Evolutionary conservation across 1,140 invertebrate species (phyloP).

Genomic region (Pachypeltis micranthus): DNA sequence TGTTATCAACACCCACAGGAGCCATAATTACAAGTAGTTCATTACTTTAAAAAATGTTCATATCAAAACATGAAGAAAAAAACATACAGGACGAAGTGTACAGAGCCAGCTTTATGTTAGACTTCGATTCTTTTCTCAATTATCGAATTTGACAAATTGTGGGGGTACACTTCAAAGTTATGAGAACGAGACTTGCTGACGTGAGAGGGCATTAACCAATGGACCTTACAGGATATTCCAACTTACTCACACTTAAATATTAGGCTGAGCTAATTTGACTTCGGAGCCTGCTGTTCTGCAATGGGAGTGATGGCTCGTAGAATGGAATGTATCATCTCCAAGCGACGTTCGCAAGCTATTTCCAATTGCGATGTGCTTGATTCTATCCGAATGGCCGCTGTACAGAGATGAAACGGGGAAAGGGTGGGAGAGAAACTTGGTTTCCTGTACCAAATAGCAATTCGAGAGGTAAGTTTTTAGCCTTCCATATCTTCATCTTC

Average conservation of each 20-base stretch:
- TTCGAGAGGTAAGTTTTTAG: neutral
- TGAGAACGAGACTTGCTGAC: neutral
- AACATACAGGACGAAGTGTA: neutral
- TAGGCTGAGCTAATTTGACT: too few relatives aligned
- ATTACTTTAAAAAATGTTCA: too few relatives aligned
- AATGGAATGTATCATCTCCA: neutral
- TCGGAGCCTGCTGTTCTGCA: too few relatives aligned
- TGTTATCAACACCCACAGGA: too few relatives aligned
- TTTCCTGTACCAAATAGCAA: neutral
- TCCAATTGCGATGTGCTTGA: neutral
- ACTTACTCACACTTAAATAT: too few relatives aligned
- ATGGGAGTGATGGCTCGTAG: too few relatives aligned
- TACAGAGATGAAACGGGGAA: neutral
- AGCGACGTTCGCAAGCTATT: neutral
- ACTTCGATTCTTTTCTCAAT: too few relatives aligned
- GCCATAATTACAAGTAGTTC: too few relatives aligned
- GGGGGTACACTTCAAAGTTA: neutral
- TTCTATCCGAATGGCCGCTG: too few relatives aligned
- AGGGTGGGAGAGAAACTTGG: neutral
- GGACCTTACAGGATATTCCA: too few relatives aligned
- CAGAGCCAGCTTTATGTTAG: neutral
- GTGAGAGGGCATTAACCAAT: too few relatives aligned
- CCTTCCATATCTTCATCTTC: conserved; percentile 39
- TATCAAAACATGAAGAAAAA: conserved; percentile 1
- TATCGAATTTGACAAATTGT: neutral